Conservation (phyloP, 2,113 vertebrate genomes). For the Hystrix cristata region DNA sequence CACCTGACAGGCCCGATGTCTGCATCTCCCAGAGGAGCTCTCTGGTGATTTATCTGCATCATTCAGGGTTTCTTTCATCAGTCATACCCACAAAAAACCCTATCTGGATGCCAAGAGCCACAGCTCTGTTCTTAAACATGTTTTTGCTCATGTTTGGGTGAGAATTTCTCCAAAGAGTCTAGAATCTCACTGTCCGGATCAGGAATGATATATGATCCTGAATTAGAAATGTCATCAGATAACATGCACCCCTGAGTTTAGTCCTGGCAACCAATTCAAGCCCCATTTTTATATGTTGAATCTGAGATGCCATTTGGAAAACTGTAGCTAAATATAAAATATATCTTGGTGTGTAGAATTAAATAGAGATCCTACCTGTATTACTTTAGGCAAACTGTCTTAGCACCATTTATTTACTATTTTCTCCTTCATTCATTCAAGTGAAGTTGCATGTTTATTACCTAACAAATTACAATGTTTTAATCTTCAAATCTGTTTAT, state of each 20-base stretch:
- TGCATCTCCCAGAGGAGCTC: background rate
- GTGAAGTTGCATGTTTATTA: background rate
- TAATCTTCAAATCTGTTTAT: background rate
- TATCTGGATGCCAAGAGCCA: no score
- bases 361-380: background rate
- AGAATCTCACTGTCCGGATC: background rate
- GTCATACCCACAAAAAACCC: accelerated
- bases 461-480: background rate
- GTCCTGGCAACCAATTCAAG: background rate
- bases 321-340: background rate
- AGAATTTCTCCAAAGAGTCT: background rate
- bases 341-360: background rate
- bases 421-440: background rate
- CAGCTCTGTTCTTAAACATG: background rate
- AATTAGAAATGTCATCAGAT: background rate
- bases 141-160: background rate
- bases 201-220: background rate
- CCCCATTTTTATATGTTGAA: background rate
- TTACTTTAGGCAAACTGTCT: background rate
- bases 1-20: accelerated
- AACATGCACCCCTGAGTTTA: background rate
- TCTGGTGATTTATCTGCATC: accelerated
- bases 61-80: background rate
- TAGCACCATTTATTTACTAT: background rate
- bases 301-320: background rate